Evolutionary conservation across 2,888 invertebrate genomes (phyloP), one percentile per base, ranked within the genome.

Genomic region (Leptarthrus brevirostris): DNA sequence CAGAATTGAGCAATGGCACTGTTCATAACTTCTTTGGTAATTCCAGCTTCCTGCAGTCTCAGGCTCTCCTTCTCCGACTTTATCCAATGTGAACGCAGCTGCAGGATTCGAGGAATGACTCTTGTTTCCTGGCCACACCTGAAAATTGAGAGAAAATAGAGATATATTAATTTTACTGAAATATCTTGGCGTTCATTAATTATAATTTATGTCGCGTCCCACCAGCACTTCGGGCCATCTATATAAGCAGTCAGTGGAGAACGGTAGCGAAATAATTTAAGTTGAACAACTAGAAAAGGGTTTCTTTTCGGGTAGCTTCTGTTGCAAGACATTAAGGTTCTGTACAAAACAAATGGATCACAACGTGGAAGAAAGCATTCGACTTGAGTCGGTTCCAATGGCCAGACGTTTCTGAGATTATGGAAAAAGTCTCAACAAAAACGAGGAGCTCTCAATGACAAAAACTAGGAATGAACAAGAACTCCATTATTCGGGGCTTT

Each of bases 1-100:
- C 97, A 96, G 87, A 99, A 99, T 54, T 98, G 94, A 40, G 97
- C 95, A 80, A 99, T 94, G 72, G 98, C 98, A 81, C 95, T 92
- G 86, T 98, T 96, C 83, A 98, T 89, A 79, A 96, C 94, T 82
- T 94, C 91, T 85, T 94, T 94, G 73, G 93, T 93, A 77, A 99
- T 93, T 78, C 97, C 97, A 26, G 98, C 98, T 87, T 97, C 96
- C 83, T 93, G 91, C 73, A 98, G 88, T 30, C 97, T 90, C 81
- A 95, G 87, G 79, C 91, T 92, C 86, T 98, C 97, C 85, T 95
- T 95, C 81, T 94, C 93, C 75, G 97, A 96, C 83, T 94, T 94
- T 80, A 94, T 88, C 98, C 98, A 98, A 84, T 98, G 97, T 81
- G 93, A 92, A 78, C 96, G 91, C 89, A 98, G 92, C 86, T 97